Evolutionary conservation across 2,797 vertebrate genomes (phyloP).

Genomic region (Hybognathus amarus): DNA sequence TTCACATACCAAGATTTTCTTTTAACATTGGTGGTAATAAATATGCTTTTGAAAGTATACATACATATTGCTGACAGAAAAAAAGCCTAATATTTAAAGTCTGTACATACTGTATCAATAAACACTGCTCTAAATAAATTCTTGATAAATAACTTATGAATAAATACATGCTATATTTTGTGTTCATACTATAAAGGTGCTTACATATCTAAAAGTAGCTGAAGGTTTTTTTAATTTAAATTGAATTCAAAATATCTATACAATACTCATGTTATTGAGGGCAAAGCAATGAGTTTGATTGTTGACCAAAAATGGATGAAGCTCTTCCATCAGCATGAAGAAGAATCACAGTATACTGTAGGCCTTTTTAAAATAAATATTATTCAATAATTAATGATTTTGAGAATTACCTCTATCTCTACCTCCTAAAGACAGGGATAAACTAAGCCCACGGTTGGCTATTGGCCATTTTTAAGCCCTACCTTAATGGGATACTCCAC

Average conservation of each 20-base stretch:
- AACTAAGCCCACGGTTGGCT: no score
- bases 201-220: conserved; percentile 7
- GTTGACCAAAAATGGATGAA: conserved; percentile 26
- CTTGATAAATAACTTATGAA: conserved; percentile 22
- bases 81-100: conserved; percentile 31
- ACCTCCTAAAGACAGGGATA: background rate
- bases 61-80: conserved; percentile 21
- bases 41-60: background rate
- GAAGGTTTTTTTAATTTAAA: conserved; percentile 29
- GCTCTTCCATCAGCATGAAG: conserved; percentile 49
- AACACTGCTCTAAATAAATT: conserved; percentile 24
- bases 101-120: conserved; percentile 16
- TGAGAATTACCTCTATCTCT: background rate
- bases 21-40: background rate
- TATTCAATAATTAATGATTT: conserved; percentile 30
- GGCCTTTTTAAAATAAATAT: conserved; percentile 45
- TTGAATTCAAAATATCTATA: conserved; percentile 20
- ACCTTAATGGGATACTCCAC: no score
- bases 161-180: conserved; percentile 30
- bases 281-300: conserved; percentile 29
- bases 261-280: background rate
- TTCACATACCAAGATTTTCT: background rate
- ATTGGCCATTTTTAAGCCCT: no score
- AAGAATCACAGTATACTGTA: conserved; percentile 54
- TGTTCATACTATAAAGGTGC: conserved; percentile 32